Evolutionary conservation across 2,797 vertebrate species (phyloP).

Genomic region (Peromyscus attwateri): DNA sequence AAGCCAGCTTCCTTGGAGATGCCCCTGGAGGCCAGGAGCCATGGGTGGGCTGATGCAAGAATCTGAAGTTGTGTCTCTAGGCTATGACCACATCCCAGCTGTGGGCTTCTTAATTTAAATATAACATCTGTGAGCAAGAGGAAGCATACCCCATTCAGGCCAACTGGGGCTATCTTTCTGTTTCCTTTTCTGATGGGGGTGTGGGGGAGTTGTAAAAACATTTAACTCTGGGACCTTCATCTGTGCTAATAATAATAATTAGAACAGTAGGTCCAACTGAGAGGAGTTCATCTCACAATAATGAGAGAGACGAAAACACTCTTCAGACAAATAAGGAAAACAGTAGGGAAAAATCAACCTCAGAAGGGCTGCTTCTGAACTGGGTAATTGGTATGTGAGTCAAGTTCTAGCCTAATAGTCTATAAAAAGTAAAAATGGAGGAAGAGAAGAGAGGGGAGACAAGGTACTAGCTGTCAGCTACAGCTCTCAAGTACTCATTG

Average conservation of each 20-base stretch:
- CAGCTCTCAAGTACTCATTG: not conserved
- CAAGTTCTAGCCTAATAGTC: constrained; percentile 13
- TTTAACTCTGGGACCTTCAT: not conserved
- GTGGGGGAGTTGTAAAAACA: not conserved
- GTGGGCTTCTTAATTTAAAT: constrained; percentile 19
- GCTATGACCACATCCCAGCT: not conserved
- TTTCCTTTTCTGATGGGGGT: not conserved
- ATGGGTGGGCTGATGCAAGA: constrained; percentile 65
- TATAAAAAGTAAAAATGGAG: constrained; percentile 1
- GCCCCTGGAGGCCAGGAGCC: constrained; percentile 59
- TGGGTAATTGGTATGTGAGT: not conserved
- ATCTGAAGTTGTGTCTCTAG: constrained; percentile 41
- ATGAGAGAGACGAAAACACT: not conserved
- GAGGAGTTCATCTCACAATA: not conserved
- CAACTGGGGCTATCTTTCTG: not conserved
- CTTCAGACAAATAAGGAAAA: constrained; percentile 44
- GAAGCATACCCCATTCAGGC: not conserved
- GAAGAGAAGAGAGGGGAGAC: not conserved
- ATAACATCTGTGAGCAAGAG: not conserved
- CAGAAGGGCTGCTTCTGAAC: not conserved
- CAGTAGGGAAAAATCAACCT: not conserved
- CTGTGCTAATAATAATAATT: constrained; percentile 20
- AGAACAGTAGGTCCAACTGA: not conserved
- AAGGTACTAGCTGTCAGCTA: not conserved
- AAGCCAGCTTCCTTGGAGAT: constrained; percentile 42